Base-by-base conservation (phyloP, 1,140 invertebrate species). In the Euura saliciscinereae region DNA sequence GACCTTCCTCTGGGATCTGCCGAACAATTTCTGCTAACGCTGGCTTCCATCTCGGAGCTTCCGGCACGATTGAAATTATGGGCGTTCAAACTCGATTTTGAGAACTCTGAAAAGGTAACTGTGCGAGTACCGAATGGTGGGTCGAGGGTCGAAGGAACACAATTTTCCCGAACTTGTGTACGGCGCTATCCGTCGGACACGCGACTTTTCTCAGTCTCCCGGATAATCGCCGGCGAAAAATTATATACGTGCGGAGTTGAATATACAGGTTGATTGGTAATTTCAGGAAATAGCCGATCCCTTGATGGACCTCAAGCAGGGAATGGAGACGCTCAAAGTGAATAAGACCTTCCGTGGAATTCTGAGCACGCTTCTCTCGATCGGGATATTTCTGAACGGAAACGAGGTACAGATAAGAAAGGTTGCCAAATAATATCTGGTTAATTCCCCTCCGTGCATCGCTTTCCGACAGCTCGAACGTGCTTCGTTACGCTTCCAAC, bases 41-140 rank as follows among this genome's bases (percentile, higher is more conserved):
- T 99, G 73, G 94, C 96, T 10, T 98, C 98, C 42, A 98, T 99
- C 74, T 97, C 95, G 51, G 98, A 99, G 88, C 90, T 99, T 65
- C 93, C 96, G 43, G 97, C 98, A 44, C 90, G 99, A 77, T 90
- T 99, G 3, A 97, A 97, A 84, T 90, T 99, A 71, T 99, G 99
- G 99, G 93, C 98, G 70, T 99, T 99, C 88, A 98, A 99, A 85
- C 88, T 99, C 46, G 99, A 99, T 89, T 99, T 99, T 87, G 98
- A 99, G 85, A 95, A 94, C 83, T 93, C 95, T 75, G 98, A 99
- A 89, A 94, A 93, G 87, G 95, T 96, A 87, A 86, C 88, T 79
- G 10, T 8, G 42, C 8, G 8, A 42, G 28, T n/a, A n/a, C n/a
- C n/a, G n/a, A n/a, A n/a, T 28, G 28, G 28, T 28, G 28, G 28